Percentiles rank a stretch among this genome's conserved stretches.
phyloP scores from a whole-genome alignment of 2,888 invertebrate species.

The Pandemis heparana region DNA sequence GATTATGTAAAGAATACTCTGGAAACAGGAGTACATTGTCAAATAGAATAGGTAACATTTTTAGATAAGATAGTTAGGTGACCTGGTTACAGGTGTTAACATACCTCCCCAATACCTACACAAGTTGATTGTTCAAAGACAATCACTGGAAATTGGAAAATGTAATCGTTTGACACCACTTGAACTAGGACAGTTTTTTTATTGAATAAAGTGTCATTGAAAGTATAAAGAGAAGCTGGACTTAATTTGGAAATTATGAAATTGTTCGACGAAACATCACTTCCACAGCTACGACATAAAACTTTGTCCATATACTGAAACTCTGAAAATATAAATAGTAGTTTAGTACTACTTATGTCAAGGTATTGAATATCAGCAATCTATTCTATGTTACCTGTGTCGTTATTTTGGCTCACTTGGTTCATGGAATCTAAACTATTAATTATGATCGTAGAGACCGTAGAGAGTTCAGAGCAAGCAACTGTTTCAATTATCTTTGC shows the following conservation, averaged over 20 bases:
- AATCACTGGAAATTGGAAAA: slow-evolving; percentile 63
- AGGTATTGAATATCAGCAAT: background rate
- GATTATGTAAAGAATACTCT: background rate
- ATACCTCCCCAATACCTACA: slow-evolving; percentile 64
- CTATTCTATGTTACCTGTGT: slow-evolving; percentile 15
- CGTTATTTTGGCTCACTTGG: slow-evolving; percentile 2
- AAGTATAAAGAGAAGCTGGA: slow-evolving; percentile 55
- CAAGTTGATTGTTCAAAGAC: slow-evolving; percentile 60
- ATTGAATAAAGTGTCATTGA: slow-evolving; percentile 63
- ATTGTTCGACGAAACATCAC: slow-evolving; percentile 55
- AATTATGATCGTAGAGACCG: background rate
- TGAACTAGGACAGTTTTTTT: slow-evolving; percentile 56
- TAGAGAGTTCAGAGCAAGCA: background rate
- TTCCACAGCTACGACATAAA: slow-evolving; percentile 69
- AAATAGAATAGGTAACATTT: background rate
- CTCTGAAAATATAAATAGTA: slow-evolving; percentile 32
- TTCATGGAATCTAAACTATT: background rate
- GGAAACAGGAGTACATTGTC: background rate
- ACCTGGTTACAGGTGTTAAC: slow-evolving; percentile 5
- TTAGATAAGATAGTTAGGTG: slow-evolving; percentile 1
- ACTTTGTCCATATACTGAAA: slow-evolving; percentile 59
- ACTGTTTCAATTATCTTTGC: background rate
- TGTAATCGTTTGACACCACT: slow-evolving; percentile 58
- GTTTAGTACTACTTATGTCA: background rate
- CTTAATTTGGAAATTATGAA: slow-evolving; percentile 59